A percentile compares a stretch with the other conserved stretches of the same genome.
Evolutionary conservation across 2,888 invertebrate species (phyloP).

Genomic region (Nipponacmea schrenckii): DNA sequence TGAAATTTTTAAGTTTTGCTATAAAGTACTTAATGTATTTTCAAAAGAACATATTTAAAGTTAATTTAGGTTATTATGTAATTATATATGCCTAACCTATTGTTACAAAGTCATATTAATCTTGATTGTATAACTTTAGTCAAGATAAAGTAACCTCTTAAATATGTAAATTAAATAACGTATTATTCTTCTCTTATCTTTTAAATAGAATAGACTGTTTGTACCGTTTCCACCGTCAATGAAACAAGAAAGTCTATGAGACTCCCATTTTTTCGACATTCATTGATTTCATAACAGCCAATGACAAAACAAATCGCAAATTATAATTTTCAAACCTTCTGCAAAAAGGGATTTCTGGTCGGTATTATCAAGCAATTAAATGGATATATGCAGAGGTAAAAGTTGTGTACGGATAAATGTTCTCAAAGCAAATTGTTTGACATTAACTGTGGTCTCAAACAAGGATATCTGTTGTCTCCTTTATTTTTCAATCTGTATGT

Average conservation of each 20-base stretch:
- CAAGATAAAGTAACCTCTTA: too few relatives aligned
- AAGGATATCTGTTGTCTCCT: conserved; percentile 29
- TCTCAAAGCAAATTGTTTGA: not conserved
- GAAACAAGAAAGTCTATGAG: too few relatives aligned
- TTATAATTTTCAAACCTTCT: not conserved
- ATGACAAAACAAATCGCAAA: not conserved
- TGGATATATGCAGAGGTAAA: conserved; percentile 9
- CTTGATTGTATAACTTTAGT: too few relatives aligned
- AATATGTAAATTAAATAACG: too few relatives aligned
- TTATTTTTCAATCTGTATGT: conserved; percentile 29
- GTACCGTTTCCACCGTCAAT: conserved; percentile 13
- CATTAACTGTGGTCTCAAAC: conserved; percentile 10
- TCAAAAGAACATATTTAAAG: too few relatives aligned
- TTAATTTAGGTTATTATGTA: too few relatives aligned
- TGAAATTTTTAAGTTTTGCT: too few relatives aligned
- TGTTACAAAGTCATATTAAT: too few relatives aligned
- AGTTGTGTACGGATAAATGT: not conserved
- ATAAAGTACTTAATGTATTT: too few relatives aligned
- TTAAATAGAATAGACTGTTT: too few relatives aligned
- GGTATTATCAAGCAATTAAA: not conserved
- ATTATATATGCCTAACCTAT: too few relatives aligned
- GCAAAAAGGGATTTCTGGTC: not conserved
- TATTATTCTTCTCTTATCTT: too few relatives aligned
- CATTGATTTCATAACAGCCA: conserved; percentile 10
- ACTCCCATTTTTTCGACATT: conserved; percentile 6